Conservation (phyloP, 92 coral and sea anemone genomes). For the Phymanthus crucifer region DNA sequence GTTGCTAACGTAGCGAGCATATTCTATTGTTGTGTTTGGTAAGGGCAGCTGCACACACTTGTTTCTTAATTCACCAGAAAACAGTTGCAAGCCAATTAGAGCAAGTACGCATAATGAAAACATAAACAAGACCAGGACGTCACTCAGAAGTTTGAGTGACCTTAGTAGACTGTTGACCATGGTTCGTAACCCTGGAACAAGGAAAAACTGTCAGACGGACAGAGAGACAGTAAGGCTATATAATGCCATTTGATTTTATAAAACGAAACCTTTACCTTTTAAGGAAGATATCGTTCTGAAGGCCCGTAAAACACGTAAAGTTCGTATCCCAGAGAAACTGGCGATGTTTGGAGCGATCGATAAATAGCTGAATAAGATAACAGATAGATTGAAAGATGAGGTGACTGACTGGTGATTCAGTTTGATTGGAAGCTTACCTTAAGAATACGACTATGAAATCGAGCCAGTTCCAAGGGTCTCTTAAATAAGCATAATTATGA, state of each 20-base stretch:
- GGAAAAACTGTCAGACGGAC: neutral
- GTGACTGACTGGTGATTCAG: neutral
- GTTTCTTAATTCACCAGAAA: slow-evolving; percentile 71
- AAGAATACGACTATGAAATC: slow-evolving; percentile 89
- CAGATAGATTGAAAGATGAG: neutral
- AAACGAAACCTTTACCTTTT: slow-evolving; percentile 50
- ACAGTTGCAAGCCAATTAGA: slow-evolving; percentile 76
- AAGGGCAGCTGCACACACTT: slow-evolving; percentile 54
- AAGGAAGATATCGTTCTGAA: slow-evolving; percentile 85
- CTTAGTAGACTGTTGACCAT: slow-evolving; percentile 83
- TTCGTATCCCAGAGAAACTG: slow-evolving; percentile 86
- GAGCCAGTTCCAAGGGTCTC: slow-evolving; percentile 95
- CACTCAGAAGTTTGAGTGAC: slow-evolving; percentile 76
- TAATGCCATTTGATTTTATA: too few species aligned
- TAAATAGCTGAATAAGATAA: slow-evolving; percentile 54
- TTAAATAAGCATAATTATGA: slow-evolving; percentile 81
- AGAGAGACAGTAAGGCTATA: neutral
- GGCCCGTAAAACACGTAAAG: slow-evolving; percentile 92
- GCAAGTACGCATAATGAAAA: slow-evolving; percentile 83
- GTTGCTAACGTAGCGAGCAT: slow-evolving; percentile 35
- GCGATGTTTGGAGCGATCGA: slow-evolving; percentile 85
- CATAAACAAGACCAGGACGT: slow-evolving; percentile 76
- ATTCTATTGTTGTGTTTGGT: slow-evolving; percentile 19
- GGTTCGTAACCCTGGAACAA: slow-evolving; percentile 62
- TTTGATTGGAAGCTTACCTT: slow-evolving; percentile 52